Percentiles rank a stretch among this genome's conserved stretches.
phyloP scores from a whole-genome alignment of 2,888 invertebrate species.

The Hetaerina titia region DNA sequence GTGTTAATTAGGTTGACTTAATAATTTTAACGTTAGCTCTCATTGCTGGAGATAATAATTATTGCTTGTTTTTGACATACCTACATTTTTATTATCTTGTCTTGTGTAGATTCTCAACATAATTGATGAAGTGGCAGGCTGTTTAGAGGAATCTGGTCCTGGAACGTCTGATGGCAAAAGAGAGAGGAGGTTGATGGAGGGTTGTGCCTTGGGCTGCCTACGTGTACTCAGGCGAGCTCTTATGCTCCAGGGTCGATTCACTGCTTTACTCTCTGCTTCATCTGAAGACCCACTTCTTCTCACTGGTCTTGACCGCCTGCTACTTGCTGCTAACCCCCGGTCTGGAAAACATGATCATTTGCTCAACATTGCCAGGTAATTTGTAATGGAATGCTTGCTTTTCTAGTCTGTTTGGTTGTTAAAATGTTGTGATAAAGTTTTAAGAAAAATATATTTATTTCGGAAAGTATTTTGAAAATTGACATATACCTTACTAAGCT shows the following conservation, averaged over 20 bases:
- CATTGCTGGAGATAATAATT: too few relatives aligned
- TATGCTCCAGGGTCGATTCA: conserved; percentile 85
- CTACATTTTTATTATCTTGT: conserved; percentile 40
- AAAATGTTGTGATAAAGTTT: neutral
- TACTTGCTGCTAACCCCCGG: conserved; percentile 88
- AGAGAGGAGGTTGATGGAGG: conserved; percentile 48
- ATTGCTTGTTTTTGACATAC: conserved; percentile 37
- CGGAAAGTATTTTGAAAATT: too few relatives aligned
- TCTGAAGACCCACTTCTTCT: conserved; percentile 80
- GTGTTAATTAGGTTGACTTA: too few relatives aligned
- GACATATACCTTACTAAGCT: too few relatives aligned
- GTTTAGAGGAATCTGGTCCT: conserved; percentile 28
- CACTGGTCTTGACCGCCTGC: conserved; percentile 88
- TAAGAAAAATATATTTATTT: neutral
- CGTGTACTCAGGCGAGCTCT: conserved; percentile 87
- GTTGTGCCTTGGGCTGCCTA: conserved; percentile 81
- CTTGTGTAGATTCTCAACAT: conserved; percentile 80
- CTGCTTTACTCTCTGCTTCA: conserved; percentile 82
- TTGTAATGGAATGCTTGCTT: conserved; percentile 68
- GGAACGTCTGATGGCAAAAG: neutral
- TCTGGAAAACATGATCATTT: conserved; percentile 89
- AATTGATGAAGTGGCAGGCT: conserved; percentile 84
- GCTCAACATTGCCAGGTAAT: conserved; percentile 85
- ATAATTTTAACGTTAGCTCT: too few relatives aligned
- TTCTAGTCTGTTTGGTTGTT: neutral